Conservation (phyloP, 2,888 invertebrate genomes). For the Pegoplata infirma region DNA sequence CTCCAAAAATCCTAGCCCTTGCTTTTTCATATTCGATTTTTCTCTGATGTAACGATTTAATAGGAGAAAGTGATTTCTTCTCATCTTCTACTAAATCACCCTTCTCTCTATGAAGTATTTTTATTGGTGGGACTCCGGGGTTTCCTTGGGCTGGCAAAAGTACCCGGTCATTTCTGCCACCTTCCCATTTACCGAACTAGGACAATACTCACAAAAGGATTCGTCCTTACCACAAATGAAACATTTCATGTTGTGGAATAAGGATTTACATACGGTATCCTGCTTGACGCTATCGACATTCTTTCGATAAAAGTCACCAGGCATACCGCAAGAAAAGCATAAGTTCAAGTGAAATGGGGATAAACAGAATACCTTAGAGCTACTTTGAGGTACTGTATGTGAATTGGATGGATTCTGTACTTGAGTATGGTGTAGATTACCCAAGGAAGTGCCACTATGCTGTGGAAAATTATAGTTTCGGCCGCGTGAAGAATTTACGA, state of each 20-base stretch:
- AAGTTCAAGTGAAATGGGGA: neutral
- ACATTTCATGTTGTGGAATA: no score
- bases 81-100: neutral
- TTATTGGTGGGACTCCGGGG: neutral
- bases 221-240: no score
- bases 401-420: neutral
- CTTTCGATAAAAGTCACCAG: no score
- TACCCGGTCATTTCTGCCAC: constrained; percentile 2
- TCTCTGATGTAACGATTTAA: constrained; percentile 26
- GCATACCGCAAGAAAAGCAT: no score
- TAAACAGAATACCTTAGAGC: neutral
- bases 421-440: neutral
- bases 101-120: neutral
- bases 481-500: no score
- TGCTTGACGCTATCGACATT: no score
- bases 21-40: constrained; percentile 7
- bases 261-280: no score
- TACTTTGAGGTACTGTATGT: neutral
- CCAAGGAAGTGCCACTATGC: neutral
- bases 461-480: no score
- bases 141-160: neutral
- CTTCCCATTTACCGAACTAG: neutral
- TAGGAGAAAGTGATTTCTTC: neutral
- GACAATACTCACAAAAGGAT: no score
- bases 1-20: neutral